Evolutionary conservation across 2,113 vertebrate species (phyloP).

Genomic region (Brachirus orientalis): DNA sequence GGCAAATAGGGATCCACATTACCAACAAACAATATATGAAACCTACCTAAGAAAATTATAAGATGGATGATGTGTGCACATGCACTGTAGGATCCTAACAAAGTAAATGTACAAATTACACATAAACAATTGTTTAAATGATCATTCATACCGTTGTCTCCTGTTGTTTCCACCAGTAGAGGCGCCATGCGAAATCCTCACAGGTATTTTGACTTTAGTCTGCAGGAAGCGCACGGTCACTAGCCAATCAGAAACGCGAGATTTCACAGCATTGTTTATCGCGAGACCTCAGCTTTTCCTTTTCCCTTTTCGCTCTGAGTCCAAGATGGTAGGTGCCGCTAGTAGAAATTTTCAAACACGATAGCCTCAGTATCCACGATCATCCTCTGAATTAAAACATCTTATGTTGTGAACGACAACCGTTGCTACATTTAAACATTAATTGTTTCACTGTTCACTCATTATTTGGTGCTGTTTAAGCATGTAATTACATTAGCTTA

Average conservation of each 20-base stretch:
- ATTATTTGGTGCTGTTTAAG: constrained; percentile 31
- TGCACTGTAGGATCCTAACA: not conserved
- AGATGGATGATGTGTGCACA: not conserved
- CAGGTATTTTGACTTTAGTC: not conserved
- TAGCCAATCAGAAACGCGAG: constrained; percentile 50
- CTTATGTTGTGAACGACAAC: accelerated
- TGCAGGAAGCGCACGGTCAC: constrained; percentile 28
- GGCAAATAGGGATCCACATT: too few species aligned
- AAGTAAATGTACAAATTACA: not conserved
- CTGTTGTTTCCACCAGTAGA: constrained; percentile 21
- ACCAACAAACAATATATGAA: too few species aligned
- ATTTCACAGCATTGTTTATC: constrained; percentile 72
- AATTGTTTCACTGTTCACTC: not conserved
- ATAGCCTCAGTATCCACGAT: constrained; percentile 60
- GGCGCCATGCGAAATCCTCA: constrained; percentile 6
- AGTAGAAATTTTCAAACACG: constrained; percentile 10
- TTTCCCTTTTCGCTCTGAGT: constrained; percentile 83
- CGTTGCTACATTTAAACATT: accelerated
- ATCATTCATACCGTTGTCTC: not conserved
- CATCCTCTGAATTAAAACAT: constrained; percentile 67
- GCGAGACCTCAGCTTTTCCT: constrained; percentile 79
- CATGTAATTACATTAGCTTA: constrained; percentile 10
- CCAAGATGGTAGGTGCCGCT: constrained; percentile 84
- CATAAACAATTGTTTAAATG: not conserved
- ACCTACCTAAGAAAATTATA: not conserved